Percentiles rank a stretch among this genome's conserved stretches.
These are phyloP conservation scores for Xyrauchen texanus DNA, from an alignment of 2,113 vertebrate genomes.

Conservation along the genomic window DNA sequence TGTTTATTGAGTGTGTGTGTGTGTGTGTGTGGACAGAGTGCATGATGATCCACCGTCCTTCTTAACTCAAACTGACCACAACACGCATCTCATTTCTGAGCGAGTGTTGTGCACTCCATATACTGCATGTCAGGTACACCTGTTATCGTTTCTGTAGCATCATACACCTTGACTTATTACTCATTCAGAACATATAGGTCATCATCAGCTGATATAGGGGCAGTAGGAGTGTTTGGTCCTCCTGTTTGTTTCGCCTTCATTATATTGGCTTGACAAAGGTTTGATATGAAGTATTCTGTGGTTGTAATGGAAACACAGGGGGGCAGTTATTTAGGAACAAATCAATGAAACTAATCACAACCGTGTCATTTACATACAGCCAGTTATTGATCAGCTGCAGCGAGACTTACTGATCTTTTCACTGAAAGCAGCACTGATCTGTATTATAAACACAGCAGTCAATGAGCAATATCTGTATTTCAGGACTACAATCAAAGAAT, in stretches of 20 bases:
- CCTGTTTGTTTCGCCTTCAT: too few species aligned
- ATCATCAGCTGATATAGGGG: too few species aligned
- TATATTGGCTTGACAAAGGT: too few species aligned
- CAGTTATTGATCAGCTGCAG: too few species aligned
- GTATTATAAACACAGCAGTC: not conserved
- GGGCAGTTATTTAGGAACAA: not conserved
- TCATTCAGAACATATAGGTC: too few species aligned
- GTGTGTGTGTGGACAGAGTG: constrained; percentile 15
- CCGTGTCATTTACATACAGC: not conserved
- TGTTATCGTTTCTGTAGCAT: too few species aligned
- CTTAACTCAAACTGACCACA: constrained; percentile 3
- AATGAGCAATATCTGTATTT: not conserved
- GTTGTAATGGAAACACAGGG: not conserved
- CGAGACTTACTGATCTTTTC: not conserved
- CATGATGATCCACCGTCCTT: not conserved
- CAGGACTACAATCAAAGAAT: not conserved
- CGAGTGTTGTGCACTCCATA: too few species aligned
- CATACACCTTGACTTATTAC: too few species aligned
- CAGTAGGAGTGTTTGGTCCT: too few species aligned
- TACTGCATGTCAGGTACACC: too few species aligned
- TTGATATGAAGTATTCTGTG: not conserved
- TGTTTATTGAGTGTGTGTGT: constrained; percentile 51
- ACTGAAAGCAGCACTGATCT: not conserved
- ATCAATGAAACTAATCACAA: not conserved
- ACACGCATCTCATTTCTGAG: not conserved